Base-by-base conservation (phyloP, 2,113 vertebrate species). In the Lycocorax pyrrhopterus region DNA sequence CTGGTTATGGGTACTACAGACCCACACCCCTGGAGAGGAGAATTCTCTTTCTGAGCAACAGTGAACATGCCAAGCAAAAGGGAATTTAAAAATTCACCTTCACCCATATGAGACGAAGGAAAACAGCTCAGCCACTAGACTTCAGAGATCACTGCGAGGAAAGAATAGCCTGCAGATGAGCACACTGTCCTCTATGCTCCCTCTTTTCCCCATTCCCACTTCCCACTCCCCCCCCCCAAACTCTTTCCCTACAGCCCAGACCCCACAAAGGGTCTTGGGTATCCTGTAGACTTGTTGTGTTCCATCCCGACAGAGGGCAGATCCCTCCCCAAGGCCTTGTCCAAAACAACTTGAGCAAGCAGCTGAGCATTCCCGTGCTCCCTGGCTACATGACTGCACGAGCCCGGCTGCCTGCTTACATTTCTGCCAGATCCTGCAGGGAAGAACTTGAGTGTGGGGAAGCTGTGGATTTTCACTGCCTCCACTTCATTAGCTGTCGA, bases 361-460 rank as follows among this genome's bases (percentile, higher is more conserved):
- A 78, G 30, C 49, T 67, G 30, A 44, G 20, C 37, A 3, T 19
- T n/a, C 23, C 93, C 3, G 9, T 3, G 29, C 73, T 84, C 87
- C 94, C 95, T 62, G 3, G 12, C 25, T 33, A 26, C 2, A 4
- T 1, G 0, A 43, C 2, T 10, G 23, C 10, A 2, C 27, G 1
- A 49, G 19, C 52, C 25, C 15, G 11, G 39, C 67, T 47, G 62
- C 20, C 21, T 4, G 8, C 98, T 93, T 95, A 99, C 99, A 96
- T 98, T 98, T 91, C 63, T 98, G 22, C 98, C 99, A 2, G 98
- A 69, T 58, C 98, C 97, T 43, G 98, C 98, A 5, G 99, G 99
- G 98, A 99, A 99, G 97, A 99, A 99, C 95, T 99, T 99, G 33
- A 99, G 98, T 0, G 99, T 99, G 66, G 99, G 99, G 96, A 99